Evolutionary conservation across 2,888 invertebrate species (phyloP), one percentile per base, ranked within the genome.

Genomic region (Dendrolimus houi): DNA sequence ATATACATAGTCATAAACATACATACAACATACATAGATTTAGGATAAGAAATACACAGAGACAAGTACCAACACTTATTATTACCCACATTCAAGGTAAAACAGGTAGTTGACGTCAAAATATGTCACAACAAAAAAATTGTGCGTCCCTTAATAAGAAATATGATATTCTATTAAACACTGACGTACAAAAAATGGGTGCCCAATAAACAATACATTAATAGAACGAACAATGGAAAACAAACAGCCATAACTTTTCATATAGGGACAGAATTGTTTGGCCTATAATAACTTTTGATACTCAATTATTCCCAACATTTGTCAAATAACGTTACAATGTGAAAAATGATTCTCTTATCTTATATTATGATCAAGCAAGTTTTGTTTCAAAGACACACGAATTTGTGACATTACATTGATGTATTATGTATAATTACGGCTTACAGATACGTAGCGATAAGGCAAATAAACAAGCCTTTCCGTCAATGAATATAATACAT

Each of bases 271-370:
- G 59, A 62, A 62, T 64, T 60, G 59, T 60, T 62, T 59, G 58
- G 58, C 61, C 61, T 58, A 57, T 61, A 63, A 66, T 66, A 66
- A 61, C 63, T 66, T 65, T 63, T 62, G 61, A 65, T 65, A 63
- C 64, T 63, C 64, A 65, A 63, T 65, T 62, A 60, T 58, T 59
- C 58, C 59, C 57, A 57, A 55, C 62, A 59, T 64, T 64, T 63
- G 62, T 60, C 60, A 56, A 58, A 61, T 60, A 64, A 63, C 60
- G 60, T 66, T 66, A 63, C 62, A 57, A 59, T 29, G 29, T 64
- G 64, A 66, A 58, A 64, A 61, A 66, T 63, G 63, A 64, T 60
- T 58, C 58, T 61, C 47, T 47, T 47, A 47, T 47, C 47, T 10
- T 47, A 47, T 47, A 8, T 10, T 47, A 47, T 47, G 8, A 47